Evolutionary conservation across 2,888 invertebrate genomes (phyloP).

Genomic region (Stegophylla sp.): DNA sequence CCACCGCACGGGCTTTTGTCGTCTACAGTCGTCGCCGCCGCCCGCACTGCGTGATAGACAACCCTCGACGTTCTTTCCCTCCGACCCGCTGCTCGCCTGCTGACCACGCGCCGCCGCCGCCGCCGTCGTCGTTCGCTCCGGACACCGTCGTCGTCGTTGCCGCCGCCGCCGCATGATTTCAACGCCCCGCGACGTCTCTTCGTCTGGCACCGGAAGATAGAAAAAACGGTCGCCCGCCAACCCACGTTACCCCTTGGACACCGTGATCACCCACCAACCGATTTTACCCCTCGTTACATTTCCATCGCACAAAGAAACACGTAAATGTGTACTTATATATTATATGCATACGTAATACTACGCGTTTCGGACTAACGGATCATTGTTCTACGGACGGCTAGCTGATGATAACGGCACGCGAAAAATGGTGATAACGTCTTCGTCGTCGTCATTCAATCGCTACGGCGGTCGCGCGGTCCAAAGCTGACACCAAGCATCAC

Average conservation of each 20-base stretch:
- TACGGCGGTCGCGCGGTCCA: constrained; percentile 29
- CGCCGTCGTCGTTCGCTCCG: neutral
- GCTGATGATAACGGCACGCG: constrained; percentile 36
- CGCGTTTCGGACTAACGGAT: neutral
- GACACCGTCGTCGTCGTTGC: neutral
- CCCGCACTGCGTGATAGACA: neutral
- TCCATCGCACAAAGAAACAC: too few relatives aligned
- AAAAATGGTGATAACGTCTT: constrained; percentile 50
- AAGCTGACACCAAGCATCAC: constrained; percentile 47
- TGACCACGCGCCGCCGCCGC: neutral
- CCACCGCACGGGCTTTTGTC: constrained; percentile 14
- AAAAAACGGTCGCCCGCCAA: neutral
- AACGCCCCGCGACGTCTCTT: constrained; percentile 36
- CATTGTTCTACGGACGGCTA: neutral
- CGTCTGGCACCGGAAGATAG: neutral
- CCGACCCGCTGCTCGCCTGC: too few relatives aligned
- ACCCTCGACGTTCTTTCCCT: constrained; percentile 7
- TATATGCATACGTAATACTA: too few relatives aligned
- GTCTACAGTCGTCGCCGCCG: neutral
- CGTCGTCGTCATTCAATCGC: constrained; percentile 2
- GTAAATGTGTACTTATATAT: too few relatives aligned
- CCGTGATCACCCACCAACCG: constrained; percentile 1
- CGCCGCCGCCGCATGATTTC: constrained; percentile 34
- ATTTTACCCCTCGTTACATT: too few relatives aligned
- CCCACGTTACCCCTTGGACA: constrained; percentile 22